Evolutionary conservation across 2,888 invertebrate genomes (phyloP).

Genomic region (Ferrisia virgata): DNA sequence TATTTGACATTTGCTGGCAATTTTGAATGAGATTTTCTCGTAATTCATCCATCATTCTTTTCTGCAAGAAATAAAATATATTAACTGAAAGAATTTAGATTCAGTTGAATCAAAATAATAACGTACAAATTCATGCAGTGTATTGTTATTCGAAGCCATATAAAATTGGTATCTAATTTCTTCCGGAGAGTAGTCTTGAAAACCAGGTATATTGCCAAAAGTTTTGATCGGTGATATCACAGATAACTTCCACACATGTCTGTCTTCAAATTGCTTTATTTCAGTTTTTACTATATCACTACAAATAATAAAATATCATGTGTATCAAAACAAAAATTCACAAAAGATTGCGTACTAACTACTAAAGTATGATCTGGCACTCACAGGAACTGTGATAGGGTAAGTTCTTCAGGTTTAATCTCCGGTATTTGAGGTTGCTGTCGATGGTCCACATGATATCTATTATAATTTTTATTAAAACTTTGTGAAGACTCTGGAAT

Average conservation of each 20-base stretch:
- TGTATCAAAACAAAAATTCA: neutral
- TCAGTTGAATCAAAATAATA: neutral
- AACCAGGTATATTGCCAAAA: slow-evolving; percentile 36
- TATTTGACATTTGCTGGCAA: neutral
- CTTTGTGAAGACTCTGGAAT: neutral
- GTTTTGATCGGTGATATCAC: slow-evolving; percentile 19
- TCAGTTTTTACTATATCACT: slow-evolving; percentile 7
- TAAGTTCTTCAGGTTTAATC: neutral
- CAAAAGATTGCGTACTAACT: no score
- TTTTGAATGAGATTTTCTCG: neutral
- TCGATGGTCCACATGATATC: slow-evolving; percentile 34
- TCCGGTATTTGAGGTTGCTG: neutral
- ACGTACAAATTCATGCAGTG: slow-evolving; percentile 29
- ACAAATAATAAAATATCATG: neutral
- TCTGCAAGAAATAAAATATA: neutral
- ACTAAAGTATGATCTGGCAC: no score
- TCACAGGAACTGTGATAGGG: neutral
- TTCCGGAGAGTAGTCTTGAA: slow-evolving; percentile 29
- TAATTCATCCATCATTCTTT: neutral
- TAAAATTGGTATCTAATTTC: slow-evolving; percentile 31
- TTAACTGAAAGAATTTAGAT: neutral
- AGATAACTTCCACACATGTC: slow-evolving; percentile 21
- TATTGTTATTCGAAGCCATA: neutral
- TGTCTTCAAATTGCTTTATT: slow-evolving; percentile 28
- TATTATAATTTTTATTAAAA: neutral